phyloP scores from a whole-genome alignment of 2,797 vertebrate genomes.

The Peromyscus melanophrys region DNA sequence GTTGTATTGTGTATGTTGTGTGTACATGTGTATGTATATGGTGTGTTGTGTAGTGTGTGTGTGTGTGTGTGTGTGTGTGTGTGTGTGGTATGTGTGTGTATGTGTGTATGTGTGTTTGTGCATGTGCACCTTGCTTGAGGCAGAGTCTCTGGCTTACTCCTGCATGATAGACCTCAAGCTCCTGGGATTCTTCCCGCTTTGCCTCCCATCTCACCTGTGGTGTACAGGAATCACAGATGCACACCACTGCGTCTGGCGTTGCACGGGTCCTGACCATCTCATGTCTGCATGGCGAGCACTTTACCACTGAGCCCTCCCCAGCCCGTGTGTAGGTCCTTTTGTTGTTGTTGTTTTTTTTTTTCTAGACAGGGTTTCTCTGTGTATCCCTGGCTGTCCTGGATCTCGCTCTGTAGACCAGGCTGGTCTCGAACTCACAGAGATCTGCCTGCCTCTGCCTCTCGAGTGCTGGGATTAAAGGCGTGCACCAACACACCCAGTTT shows the following conservation, averaged over 20 bases:
- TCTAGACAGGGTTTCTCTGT: background rate
- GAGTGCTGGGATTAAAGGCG: background rate
- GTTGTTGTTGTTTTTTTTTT: no score
- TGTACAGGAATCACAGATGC: background rate
- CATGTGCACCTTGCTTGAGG: background rate
- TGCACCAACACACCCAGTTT: background rate
- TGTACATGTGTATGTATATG: background rate
- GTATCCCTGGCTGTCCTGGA: background rate
- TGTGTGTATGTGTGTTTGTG: fast-evolving
- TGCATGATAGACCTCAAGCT: background rate
- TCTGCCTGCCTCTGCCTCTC: background rate
- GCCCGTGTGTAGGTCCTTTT: no score
- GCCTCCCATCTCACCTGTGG: background rate
- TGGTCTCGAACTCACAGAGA: background rate
- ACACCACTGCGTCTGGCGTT: no score
- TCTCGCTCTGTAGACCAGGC: background rate
- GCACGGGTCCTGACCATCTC: background rate
- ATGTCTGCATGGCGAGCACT: background rate
- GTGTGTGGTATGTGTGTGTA: fast-evolving
- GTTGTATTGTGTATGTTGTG: background rate
- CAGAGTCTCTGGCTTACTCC: background rate
- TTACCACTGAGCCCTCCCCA: background rate
- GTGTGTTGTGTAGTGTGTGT: background rate
- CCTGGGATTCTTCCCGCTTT: background rate
- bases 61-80: no score